Percentiles rank a stretch among this genome's conserved stretches.
Evolutionary conservation across 2,113 vertebrate species (phyloP).

Genomic region (Saguinus imperator): DNA sequence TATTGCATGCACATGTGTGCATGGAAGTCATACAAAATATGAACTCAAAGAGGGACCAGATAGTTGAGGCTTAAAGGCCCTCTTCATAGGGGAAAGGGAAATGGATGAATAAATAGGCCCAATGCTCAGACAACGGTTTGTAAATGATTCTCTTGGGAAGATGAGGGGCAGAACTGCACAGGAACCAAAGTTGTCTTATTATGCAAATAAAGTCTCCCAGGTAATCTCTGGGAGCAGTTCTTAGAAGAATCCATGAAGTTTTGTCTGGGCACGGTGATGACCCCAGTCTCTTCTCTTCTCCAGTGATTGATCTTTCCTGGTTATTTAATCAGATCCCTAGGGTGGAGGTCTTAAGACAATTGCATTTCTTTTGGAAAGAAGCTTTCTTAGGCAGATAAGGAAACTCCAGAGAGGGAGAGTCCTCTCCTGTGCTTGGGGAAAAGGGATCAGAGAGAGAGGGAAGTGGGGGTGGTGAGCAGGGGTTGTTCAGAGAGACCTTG

Average conservation of each 20-base stretch:
- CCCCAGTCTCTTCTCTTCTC: not conserved
- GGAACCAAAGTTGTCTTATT: not conserved
- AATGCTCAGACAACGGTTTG: not conserved
- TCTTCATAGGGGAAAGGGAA: not conserved
- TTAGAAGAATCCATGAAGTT: not conserved
- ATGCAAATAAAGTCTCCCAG: not conserved
- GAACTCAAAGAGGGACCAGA: not conserved
- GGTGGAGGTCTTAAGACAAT: not conserved
- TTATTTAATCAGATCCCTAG: not conserved
- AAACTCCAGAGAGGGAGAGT: not conserved
- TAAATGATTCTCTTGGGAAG: not conserved
- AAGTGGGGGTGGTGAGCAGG: not conserved
- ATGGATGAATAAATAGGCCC: not conserved
- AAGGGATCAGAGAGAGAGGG: not conserved
- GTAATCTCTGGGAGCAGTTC: not conserved
- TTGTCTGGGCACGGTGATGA: not conserved
- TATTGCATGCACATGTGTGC: not conserved
- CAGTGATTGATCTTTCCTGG: not conserved
- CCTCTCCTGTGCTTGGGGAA: not conserved
- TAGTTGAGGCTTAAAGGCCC: not conserved
- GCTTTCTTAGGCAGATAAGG: not conserved
- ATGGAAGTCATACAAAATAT: not conserved
- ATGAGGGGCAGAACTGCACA: not conserved
- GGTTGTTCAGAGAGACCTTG: not conserved
- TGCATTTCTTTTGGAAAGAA: not conserved